Evolutionary conservation across 2,113 vertebrate species (phyloP), one percentile per base, ranked within the genome.

Genomic region (Casuarius casuarius): DNA sequence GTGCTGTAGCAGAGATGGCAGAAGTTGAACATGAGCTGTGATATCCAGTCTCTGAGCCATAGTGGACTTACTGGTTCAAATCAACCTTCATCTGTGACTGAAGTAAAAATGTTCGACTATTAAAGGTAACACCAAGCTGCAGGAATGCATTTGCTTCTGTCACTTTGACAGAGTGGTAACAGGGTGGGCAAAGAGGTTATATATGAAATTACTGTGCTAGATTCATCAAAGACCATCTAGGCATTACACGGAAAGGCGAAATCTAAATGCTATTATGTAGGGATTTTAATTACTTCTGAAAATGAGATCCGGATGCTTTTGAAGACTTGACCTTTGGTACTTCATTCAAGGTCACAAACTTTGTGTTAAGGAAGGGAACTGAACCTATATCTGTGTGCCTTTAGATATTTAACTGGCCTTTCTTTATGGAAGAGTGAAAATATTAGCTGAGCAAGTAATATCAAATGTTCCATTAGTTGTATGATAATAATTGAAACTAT

Each of bases 71-170:
- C 16, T 89, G 66, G 51, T 66, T 78, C 13, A 68, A 89, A 67
- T 68, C 70, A 87, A 16, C 70, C 17, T 67, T 82, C 16, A 78
- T 72, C 46, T 72, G 5, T 31, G n/a, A 48, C 28, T 23, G 12
- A 86, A 89, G 79, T 52, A 44, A 83, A 83, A 33, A 44, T 66
- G 21, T n/a, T 59, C 42, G 23, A 26, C 29, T 82, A 19, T 18
- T 18, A 70, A 54, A 51, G 75, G 31, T 66, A 89, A 66, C 3
- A 2, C 16, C 8, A 35, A 89, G 22, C 17, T 87, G 12, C 49
- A 49, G 26, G 15, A 70, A 10, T 0, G 0, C 11, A 3, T 83
- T 75, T 61, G 3, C 3, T 83, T 65, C 86, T 52, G 25, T 44
- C 21, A 5, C 16, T 61, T 79, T 46, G 29, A 25, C 7, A 16